phyloP scores from a whole-genome alignment of 2,888 invertebrate species.

The Volucella zonaria region DNA sequence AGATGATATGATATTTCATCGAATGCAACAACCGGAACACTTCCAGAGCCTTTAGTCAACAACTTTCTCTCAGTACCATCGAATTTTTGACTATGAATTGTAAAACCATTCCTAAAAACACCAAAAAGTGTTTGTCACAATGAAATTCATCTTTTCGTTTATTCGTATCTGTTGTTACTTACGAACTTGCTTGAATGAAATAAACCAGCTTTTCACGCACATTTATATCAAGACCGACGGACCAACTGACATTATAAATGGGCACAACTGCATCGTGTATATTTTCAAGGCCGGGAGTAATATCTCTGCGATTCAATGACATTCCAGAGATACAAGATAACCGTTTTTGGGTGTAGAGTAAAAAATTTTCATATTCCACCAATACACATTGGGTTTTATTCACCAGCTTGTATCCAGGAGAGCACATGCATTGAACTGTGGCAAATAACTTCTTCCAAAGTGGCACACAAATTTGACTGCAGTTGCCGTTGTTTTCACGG shows the following conservation, averaged over 20 bases:
- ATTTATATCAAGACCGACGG: slow-evolving; percentile 88
- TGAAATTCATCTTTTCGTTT: neutral
- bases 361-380: slow-evolving; percentile 85
- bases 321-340: slow-evolving; percentile 90
- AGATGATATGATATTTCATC: slow-evolving; percentile 93
- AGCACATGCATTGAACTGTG: slow-evolving; percentile 87
- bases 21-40: slow-evolving; percentile 87
- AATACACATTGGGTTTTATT: slow-evolving; percentile 85
- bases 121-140: slow-evolving; percentile 51
- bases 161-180: slow-evolving; percentile 65
- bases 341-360: slow-evolving; percentile 86
- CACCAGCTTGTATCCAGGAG: slow-evolving; percentile 87
- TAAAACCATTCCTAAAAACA: slow-evolving; percentile 81
- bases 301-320: slow-evolving; percentile 75
- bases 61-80: slow-evolving; percentile 85
- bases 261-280: slow-evolving; percentile 86
- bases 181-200: slow-evolving; percentile 85
- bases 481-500: slow-evolving; percentile 86
- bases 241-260: slow-evolving; percentile 86
- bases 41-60: slow-evolving; percentile 86
- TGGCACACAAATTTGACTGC: slow-evolving; percentile 90
- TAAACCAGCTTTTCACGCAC: slow-evolving; percentile 85
- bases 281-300: slow-evolving; percentile 69
- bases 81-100: slow-evolving; percentile 86
- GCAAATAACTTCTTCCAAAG: slow-evolving; percentile 84